Evolutionary conservation across 2,797 vertebrate species (phyloP).

Genomic region (Rhabdophis nuchalis): DNA sequence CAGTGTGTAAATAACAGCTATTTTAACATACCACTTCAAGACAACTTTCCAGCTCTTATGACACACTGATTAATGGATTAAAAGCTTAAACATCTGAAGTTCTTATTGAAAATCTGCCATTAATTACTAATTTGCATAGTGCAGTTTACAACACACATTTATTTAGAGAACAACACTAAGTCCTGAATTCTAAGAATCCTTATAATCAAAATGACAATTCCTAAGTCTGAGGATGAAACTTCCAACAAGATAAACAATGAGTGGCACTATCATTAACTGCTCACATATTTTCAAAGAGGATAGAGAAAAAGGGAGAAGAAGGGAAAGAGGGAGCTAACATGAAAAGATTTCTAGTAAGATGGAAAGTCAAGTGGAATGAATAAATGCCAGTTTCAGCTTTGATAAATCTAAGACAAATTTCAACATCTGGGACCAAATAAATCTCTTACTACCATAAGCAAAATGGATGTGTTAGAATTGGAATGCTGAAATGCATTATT

Average conservation of each 20-base stretch:
- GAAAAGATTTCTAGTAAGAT: neutral
- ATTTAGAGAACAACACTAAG: neutral
- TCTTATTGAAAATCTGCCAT: constrained; percentile 35
- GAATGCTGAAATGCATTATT: constrained; percentile 38
- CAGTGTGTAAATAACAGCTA: neutral
- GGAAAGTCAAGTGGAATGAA: constrained; percentile 12
- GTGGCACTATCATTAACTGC: constrained; percentile 7
- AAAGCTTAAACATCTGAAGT: constrained; percentile 40
- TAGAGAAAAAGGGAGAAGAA: neutral
- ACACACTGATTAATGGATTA: constrained; percentile 36
- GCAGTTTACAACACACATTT: neutral
- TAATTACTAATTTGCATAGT: constrained; percentile 28
- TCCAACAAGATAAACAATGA: constrained; percentile 11
- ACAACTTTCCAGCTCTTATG: neutral
- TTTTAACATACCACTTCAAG: neutral
- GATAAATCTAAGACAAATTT: constrained; percentile 26
- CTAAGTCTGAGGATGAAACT: neutral
- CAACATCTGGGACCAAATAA: neutral
- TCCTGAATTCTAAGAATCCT: neutral
- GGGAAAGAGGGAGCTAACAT: neutral
- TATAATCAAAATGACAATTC: constrained; percentile 22
- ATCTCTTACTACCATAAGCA: constrained; percentile 21
- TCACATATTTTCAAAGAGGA: neutral
- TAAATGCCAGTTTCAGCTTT: constrained; percentile 22
- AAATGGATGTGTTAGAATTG: constrained; percentile 16